phyloP scores from a whole-genome alignment of 2,797 vertebrate genomes.

The Chromobotia macracanthus region DNA sequence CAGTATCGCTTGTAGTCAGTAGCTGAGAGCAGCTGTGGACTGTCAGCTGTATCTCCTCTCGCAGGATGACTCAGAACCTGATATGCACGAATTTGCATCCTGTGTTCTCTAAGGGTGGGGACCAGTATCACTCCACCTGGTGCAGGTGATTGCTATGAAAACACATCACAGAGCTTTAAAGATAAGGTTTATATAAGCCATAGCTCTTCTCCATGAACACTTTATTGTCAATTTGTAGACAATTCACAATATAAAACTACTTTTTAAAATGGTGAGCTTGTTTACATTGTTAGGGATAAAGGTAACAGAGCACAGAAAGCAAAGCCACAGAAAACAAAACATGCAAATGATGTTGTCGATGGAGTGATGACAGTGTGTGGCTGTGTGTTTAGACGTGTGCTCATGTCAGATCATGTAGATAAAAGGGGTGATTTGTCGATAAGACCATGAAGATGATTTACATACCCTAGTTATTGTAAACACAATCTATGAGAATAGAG shows the following conservation, averaged over 20 bases:
- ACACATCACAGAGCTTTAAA: conserved; percentile 49
- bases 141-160: conserved; percentile 51
- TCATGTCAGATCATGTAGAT: conserved; percentile 21
- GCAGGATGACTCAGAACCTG: conserved; percentile 71
- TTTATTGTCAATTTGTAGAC: neutral
- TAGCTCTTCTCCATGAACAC: conserved; percentile 14
- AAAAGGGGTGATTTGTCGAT: conserved; percentile 44
- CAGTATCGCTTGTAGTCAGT: conserved; percentile 62
- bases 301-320: neutral
- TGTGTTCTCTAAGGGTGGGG: conserved; percentile 68
- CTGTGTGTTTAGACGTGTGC: neutral
- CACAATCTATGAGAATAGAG: conserved; percentile 41
- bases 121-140: conserved; percentile 66
- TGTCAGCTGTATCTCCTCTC: conserved; percentile 56
- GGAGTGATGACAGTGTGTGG: neutral
- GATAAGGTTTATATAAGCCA: conserved; percentile 13
- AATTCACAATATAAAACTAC: conserved; percentile 8
- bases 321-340: conserved; percentile 5
- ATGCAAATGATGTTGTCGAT: conserved; percentile 6
- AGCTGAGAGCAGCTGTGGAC: conserved; percentile 64
- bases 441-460: conserved; percentile 56
- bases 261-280: neutral
- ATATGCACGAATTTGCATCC: conserved; percentile 80
- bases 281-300: conserved; percentile 7
- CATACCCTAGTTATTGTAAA: conserved; percentile 27